Evolutionary conservation across 1,140 invertebrate genomes (phyloP).

Genomic region (Anoplolepis gracilipes): DNA sequence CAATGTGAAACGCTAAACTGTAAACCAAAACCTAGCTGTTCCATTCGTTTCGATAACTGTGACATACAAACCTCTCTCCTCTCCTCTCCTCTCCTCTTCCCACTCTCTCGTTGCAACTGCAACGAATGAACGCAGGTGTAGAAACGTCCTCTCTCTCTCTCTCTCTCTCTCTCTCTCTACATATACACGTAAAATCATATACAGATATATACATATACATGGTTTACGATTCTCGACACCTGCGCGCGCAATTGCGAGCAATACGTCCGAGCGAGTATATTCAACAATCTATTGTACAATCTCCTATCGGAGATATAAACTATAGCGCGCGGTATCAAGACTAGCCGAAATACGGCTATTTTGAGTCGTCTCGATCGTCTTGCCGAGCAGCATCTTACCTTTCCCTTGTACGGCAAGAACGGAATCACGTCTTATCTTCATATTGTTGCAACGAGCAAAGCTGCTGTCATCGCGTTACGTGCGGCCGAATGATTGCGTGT

Average conservation of each 20-base stretch:
- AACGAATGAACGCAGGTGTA: not conserved
- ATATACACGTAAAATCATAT: not conserved
- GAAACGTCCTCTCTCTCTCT: not conserved
- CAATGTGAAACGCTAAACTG: constrained; percentile 51
- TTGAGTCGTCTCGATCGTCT: constrained; percentile 28
- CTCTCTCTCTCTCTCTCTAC: not conserved
- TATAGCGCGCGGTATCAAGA: constrained; percentile 24
- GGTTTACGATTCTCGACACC: not conserved
- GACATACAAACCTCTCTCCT: constrained; percentile 51
- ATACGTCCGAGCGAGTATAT: constrained; percentile 59
- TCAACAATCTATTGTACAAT: constrained; percentile 53
- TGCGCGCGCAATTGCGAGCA: constrained; percentile 58
- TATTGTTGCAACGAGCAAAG: constrained; percentile 31
- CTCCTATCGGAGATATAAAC: constrained; percentile 65
- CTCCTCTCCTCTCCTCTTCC: not conserved
- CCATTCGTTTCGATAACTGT: constrained; percentile 68
- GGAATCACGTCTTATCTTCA: constrained; percentile 7
- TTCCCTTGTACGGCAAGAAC: not conserved
- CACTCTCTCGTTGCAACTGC: constrained; percentile 1
- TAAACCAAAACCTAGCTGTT: constrained; percentile 63
- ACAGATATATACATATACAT: not conserved
- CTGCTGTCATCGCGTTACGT: constrained; percentile 48
- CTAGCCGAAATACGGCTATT: constrained; percentile 15
- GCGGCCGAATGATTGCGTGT: constrained; percentile 32
- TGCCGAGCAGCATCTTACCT: not conserved